phyloP scores from a whole-genome alignment of 2,888 invertebrate species.

The Calameuta pallipes region DNA sequence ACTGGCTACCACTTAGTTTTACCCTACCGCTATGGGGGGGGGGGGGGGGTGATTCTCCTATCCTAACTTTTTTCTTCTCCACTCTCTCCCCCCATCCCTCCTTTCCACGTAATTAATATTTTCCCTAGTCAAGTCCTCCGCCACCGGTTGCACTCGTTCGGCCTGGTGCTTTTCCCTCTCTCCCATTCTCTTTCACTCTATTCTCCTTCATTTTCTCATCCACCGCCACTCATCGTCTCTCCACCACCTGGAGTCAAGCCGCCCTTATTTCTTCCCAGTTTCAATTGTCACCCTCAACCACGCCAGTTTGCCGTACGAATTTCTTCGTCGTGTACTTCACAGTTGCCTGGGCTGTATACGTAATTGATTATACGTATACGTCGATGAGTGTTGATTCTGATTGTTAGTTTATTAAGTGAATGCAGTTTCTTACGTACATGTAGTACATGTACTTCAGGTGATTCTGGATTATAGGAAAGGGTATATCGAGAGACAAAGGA shows the following conservation, averaged over 20 bases:
- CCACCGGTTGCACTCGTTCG: conserved; percentile 40
- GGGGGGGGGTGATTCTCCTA: background rate
- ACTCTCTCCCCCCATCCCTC: background rate
- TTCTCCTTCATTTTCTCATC: conserved; percentile 22
- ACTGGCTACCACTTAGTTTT: background rate
- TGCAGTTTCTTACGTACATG: background rate
- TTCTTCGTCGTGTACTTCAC: background rate
- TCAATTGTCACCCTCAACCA: background rate
- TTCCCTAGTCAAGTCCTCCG: conserved; percentile 19
- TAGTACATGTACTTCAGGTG: background rate
- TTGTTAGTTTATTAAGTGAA: background rate
- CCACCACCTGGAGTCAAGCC: background rate
- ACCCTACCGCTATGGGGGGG: background rate
- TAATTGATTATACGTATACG: background rate
- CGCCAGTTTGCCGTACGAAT: background rate
- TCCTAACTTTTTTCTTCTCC: background rate
- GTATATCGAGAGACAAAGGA: background rate
- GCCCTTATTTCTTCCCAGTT: conserved; percentile 6
- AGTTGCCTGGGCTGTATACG: background rate
- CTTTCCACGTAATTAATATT: conserved; percentile 41
- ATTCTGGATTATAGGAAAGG: background rate
- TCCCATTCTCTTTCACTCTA: conserved; percentile 13
- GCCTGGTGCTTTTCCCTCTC: conserved; percentile 8
- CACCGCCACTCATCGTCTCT: conserved; percentile 1
- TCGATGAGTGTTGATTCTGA: background rate